These are phyloP conservation scores for Phocoena phocoena DNA, from an alignment of 2,113 vertebrate genomes.

Conservation along the genomic window DNA sequence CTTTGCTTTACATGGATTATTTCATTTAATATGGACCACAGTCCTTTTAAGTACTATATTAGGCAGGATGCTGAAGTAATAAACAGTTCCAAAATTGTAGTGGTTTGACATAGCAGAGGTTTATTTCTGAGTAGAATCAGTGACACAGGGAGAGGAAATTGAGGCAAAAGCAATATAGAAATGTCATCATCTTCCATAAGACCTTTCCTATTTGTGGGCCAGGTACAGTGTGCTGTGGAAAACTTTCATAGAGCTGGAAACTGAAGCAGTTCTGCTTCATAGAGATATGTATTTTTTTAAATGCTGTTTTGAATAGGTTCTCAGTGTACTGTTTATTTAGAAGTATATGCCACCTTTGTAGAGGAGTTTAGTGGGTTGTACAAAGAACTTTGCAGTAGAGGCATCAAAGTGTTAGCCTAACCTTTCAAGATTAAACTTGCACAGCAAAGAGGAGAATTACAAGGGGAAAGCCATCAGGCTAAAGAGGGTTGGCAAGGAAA, in stretches of 20 bases:
- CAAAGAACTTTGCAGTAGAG: neutral
- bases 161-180: neutral
- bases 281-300: neutral
- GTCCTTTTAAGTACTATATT: neutral
- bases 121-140: neutral
- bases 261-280: neutral
- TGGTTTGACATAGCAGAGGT: neutral
- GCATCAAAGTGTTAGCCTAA: neutral
- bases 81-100: neutral
- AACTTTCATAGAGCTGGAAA: neutral
- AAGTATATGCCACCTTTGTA: neutral
- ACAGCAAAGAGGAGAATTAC: neutral
- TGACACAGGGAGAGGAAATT: neutral
- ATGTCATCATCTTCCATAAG: neutral
- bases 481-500: neutral
- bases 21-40: neutral
- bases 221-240: neutral
- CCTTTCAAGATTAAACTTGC: slow-evolving; percentile 10
- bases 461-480: neutral
- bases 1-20: neutral
- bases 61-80: neutral
- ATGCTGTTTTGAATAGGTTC: neutral
- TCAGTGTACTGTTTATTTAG: neutral
- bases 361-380: neutral
- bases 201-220: neutral